These are phyloP conservation scores for Heliconius erato DNA, from an alignment of 2,888 invertebrate genomes.

Conservation along the genomic window DNA sequence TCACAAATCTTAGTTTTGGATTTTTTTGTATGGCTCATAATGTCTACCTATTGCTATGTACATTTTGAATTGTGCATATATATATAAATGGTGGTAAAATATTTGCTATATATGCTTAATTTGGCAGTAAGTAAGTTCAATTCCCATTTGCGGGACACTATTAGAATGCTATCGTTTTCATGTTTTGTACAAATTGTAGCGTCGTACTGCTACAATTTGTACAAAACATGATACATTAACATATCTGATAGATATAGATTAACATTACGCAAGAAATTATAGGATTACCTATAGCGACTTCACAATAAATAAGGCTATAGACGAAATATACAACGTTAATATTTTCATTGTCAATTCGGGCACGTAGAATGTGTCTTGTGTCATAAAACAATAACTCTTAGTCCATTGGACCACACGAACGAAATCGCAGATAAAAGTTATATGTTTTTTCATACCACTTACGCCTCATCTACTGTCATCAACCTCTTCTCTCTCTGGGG, in stretches of 20 bases:
- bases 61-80: not conserved
- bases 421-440: not conserved
- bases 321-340: not conserved
- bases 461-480: too few relatives aligned
- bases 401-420: not conserved
- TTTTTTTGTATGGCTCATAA: constrained; percentile 38
- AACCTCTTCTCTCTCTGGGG: too few relatives aligned
- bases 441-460: too few relatives aligned
- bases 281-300: too few relatives aligned
- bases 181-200: too few relatives aligned
- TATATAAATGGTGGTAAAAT: not conserved
- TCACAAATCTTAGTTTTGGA: constrained; percentile 50
- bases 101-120: not conserved
- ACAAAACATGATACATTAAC: not conserved
- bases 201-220: too few relatives aligned
- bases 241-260: too few relatives aligned
- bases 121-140: not conserved
- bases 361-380: not conserved
- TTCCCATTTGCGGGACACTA: not conserved
- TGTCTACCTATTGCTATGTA: not conserved
- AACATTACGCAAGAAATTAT: not conserved
- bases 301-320: not conserved
- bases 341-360: not conserved
- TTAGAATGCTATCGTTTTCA: not conserved
- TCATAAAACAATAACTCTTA: not conserved